Percentiles rank a stretch among this genome's conserved stretches.
Evolutionary conservation across 2,113 vertebrate genomes (phyloP).

Genomic region (Aegithalos caudatus): DNA sequence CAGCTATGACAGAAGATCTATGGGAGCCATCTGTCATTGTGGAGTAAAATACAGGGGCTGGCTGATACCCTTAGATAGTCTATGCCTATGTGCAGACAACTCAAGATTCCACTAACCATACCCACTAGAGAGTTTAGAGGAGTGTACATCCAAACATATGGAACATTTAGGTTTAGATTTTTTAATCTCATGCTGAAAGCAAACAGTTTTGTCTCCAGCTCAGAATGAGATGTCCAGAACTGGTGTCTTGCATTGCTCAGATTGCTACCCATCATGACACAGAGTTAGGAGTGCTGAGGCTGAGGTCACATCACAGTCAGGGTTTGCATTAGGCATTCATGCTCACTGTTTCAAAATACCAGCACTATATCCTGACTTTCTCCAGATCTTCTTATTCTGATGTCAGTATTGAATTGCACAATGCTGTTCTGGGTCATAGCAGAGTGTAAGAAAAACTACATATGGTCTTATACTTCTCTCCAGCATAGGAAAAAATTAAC

Average conservation of each 20-base stretch:
- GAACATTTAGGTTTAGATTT: background rate
- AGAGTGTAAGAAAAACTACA: background rate
- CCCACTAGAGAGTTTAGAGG: background rate
- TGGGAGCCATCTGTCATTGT: background rate
- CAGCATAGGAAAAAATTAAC: background rate
- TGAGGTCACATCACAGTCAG: rapidly evolving
- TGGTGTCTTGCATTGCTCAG: background rate
- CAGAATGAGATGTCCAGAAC: background rate
- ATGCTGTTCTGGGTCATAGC: background rate
- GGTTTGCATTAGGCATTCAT: background rate
- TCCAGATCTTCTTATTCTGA: background rate
- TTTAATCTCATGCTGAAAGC: background rate
- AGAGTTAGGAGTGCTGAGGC: background rate
- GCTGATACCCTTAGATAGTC: background rate
- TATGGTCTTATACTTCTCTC: background rate
- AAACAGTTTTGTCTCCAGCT: background rate
- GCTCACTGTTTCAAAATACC: background rate
- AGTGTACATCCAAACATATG: background rate
- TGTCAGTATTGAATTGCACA: background rate
- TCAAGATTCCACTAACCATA: background rate
- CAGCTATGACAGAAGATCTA: background rate
- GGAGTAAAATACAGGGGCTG: background rate
- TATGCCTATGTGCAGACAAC: background rate
- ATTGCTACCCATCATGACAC: background rate
- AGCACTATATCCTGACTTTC: background rate